These are phyloP conservation scores for Uromys caudimaculatus DNA, from an alignment of 2,797 vertebrate genomes.

Conservation along the genomic window DNA sequence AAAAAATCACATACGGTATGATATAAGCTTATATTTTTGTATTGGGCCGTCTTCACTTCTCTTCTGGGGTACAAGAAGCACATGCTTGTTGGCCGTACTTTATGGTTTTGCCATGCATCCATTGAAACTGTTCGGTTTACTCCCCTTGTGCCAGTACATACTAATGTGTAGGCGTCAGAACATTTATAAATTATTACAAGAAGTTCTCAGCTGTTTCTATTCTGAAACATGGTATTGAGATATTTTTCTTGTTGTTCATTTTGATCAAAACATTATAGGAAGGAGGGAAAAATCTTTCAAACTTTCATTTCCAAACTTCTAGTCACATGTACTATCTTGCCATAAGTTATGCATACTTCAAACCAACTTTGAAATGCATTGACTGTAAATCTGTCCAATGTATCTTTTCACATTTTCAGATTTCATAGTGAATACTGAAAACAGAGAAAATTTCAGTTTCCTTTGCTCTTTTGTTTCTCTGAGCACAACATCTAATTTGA, in stretches of 20 bases:
- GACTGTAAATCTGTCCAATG: not conserved
- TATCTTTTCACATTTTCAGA: not conserved
- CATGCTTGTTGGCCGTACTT: not conserved
- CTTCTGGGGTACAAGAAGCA: no score
- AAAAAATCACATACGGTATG: not conserved
- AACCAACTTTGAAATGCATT: not conserved
- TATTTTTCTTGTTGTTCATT: not conserved
- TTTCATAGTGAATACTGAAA: not conserved
- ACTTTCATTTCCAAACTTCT: not conserved
- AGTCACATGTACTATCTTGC: not conserved
- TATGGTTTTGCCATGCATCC: not conserved
- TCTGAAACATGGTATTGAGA: not conserved
- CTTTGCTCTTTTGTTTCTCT: not conserved
- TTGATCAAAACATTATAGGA: not conserved
- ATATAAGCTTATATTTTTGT: not conserved
- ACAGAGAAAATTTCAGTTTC: not conserved
- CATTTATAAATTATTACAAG: not conserved
- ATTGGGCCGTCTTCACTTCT: not conserved
- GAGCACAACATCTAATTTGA: not conserved
- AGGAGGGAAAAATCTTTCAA: not conserved
- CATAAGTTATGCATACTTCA: not conserved
- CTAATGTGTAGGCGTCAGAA: not conserved
- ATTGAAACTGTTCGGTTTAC: not conserved
- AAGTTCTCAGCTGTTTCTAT: not conserved
- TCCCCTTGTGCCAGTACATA: not conserved